Conservation (phyloP, 2,888 invertebrate species). For the Cryptus viduatorius region DNA sequence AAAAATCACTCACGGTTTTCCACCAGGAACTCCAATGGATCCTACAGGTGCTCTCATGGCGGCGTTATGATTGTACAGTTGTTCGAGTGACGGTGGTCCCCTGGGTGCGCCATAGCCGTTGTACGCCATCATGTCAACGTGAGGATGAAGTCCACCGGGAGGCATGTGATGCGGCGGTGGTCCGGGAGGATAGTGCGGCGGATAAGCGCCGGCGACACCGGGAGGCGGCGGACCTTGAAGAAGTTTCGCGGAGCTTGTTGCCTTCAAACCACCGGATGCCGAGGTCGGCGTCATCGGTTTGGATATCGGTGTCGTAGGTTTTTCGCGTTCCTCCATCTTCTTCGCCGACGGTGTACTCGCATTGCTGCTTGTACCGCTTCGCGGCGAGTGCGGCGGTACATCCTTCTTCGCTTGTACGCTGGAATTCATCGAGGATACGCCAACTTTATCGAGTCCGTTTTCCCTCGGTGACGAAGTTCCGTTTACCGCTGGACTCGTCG, state of each 20-base stretch:
- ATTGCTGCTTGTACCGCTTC: constrained; percentile 95
- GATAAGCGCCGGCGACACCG: constrained; percentile 80
- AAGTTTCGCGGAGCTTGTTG: constrained; percentile 83
- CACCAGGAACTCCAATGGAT: constrained; percentile 90
- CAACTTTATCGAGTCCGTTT: constrained; percentile 93
- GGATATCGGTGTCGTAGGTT: constrained; percentile 95
- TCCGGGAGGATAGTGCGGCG: constrained; percentile 85
- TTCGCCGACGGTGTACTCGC: constrained; percentile 95
- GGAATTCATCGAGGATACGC: constrained; percentile 77
- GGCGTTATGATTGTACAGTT: constrained; percentile 89
- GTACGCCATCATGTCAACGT: constrained; percentile 88
- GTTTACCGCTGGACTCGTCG: constrained; percentile 92
- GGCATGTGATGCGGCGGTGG: constrained; percentile 88
- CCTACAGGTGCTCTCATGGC: constrained; percentile 88
- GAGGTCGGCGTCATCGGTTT: constrained; percentile 95
- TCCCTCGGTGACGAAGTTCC: constrained; percentile 95
- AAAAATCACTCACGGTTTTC: constrained; percentile 91
- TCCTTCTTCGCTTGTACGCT: constrained; percentile 83
- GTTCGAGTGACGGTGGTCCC: constrained; percentile 86
- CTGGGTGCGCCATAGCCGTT: constrained; percentile 88
- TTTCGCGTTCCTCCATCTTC: constrained; percentile 91
- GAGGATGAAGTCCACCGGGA: constrained; percentile 86
- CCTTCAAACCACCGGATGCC: constrained; percentile 84
- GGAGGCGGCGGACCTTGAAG: constrained; percentile 85
- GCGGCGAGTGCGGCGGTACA: constrained; percentile 84